Evolutionary conservation across 2,797 vertebrate genomes (phyloP).

Genomic region (Ammospiza maritima): DNA sequence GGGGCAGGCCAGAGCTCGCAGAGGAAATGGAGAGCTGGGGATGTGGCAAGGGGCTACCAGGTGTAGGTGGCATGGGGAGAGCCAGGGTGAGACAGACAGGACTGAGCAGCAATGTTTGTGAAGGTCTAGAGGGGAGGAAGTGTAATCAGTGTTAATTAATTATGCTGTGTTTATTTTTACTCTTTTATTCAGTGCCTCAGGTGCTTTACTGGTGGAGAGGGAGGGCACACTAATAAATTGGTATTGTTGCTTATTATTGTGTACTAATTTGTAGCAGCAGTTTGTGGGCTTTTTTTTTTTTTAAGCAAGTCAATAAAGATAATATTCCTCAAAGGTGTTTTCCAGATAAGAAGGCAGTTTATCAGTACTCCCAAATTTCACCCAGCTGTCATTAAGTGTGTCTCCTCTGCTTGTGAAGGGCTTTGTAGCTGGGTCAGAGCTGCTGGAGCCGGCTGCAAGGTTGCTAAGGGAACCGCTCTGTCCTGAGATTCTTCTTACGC

Average conservation of each 20-base stretch:
- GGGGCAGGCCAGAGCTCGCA: background rate
- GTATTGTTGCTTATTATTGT: conserved; percentile 65
- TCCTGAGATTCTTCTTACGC: conserved; percentile 78
- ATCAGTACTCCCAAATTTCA: conserved; percentile 77
- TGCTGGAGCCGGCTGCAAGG: conserved; percentile 75
- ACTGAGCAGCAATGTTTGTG: background rate
- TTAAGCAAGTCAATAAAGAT: conserved; percentile 77
- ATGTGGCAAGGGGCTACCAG: background rate
- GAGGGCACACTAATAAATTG: conserved; percentile 67
- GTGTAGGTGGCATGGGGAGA: background rate
- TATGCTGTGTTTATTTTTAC: conserved; percentile 59
- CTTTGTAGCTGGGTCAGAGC: conserved; percentile 82
- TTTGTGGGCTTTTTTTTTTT: conserved; percentile 25
- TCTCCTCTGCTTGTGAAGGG: conserved; percentile 73
- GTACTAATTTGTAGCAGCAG: conserved; percentile 60
- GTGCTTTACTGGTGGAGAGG: conserved; percentile 62
- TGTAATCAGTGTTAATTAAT: conserved; percentile 60
- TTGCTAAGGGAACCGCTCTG: conserved; percentile 84
- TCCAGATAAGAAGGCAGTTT: conserved; percentile 80
- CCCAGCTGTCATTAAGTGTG: conserved; percentile 77
- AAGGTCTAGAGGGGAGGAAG: conserved; percentile 21
- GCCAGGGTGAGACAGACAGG: background rate
- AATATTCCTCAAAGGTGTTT: conserved; percentile 80
- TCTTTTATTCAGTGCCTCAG: conserved; percentile 46
- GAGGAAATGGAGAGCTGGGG: background rate